Conservation (phyloP, 1,140 invertebrate genomes). For the Pinna nobilis region DNA sequence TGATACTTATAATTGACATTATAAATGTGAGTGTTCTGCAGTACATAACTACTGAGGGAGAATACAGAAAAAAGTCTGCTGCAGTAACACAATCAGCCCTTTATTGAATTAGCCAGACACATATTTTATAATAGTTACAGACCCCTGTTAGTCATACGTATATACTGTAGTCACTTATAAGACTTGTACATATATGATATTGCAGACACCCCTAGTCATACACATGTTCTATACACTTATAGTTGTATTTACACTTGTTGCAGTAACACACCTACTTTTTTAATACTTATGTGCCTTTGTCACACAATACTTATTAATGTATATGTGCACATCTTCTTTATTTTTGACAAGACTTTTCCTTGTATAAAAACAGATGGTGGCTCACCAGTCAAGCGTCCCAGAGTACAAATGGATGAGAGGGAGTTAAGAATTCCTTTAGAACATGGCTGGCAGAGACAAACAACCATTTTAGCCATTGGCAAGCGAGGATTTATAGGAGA, state of each 20-base stretch:
- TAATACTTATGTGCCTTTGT: not conserved
- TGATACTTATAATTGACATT: not conserved
- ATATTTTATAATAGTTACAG: no score
- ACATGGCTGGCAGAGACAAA: slow-evolving; percentile 92
- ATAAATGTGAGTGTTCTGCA: not conserved
- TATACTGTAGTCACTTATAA: no score
- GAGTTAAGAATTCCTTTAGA: slow-evolving; percentile 85
- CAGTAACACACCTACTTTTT: no score
- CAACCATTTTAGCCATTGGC: slow-evolving; percentile 88
- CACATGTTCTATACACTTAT: no score
- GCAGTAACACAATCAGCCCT: no score
- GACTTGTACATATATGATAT: no score
- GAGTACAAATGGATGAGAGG: slow-evolving; percentile 74
- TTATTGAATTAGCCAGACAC: no score
- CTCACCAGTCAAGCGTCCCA: slow-evolving; percentile 64
- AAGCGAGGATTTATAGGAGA: slow-evolving; percentile 78
- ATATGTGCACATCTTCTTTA: not conserved
- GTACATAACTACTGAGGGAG: no score
- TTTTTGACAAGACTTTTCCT: not conserved
- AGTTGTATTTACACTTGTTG: no score
- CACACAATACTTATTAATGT: not conserved
- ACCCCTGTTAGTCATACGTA: no score
- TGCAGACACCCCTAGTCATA: no score
- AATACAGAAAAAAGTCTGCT: no score
- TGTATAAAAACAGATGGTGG: slow-evolving; percentile 25